Percentiles rank a stretch among this genome's conserved stretches.
phyloP scores from a whole-genome alignment of 2,888 invertebrate species.

The Tenthredo distinguenda region DNA sequence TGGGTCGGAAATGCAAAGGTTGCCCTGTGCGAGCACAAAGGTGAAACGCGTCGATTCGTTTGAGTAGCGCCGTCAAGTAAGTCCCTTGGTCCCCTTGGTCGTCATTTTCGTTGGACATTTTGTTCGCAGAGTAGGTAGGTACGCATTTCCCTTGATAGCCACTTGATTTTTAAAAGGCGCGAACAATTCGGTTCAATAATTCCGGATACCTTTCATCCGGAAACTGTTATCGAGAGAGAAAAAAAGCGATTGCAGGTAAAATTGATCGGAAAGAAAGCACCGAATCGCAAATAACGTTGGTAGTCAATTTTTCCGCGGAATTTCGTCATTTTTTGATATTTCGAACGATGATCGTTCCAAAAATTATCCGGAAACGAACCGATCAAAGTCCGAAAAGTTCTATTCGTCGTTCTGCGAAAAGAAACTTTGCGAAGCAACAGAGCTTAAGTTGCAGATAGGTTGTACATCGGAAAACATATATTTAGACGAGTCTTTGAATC shows the following conservation, averaged over 20 bases:
- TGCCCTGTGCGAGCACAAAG: not conserved
- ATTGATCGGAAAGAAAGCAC: not conserved
- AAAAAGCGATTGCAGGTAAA: not conserved
- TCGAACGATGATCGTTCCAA: not conserved
- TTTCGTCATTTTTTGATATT: not conserved
- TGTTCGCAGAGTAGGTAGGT: not conserved
- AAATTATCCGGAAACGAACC: not conserved
- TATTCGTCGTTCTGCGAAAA: not conserved
- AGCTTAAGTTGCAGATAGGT: not conserved
- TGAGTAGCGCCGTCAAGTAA: slow-evolving; percentile 13
- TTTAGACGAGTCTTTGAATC: not conserved
- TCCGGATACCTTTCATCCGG: not conserved
- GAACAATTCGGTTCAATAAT: slow-evolving; percentile 11
- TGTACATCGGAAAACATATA: not conserved
- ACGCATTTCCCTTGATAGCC: not conserved
- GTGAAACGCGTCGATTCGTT: slow-evolving; percentile 17
- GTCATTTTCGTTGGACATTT: slow-evolving; percentile 27
- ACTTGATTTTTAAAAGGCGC: slow-evolving; percentile 17
- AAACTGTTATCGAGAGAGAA: not conserved
- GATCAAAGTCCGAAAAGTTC: not conserved
- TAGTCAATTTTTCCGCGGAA: not conserved
- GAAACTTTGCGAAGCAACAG: not conserved
- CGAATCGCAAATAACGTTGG: not conserved
- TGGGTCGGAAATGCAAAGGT: slow-evolving; percentile 23
- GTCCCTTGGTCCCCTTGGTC: slow-evolving; percentile 21